A percentile compares a stretch with the other conserved stretches of the same genome.
Evolutionary conservation across 2,888 invertebrate genomes (phyloP).

Genomic region (Camptogramma bilineatum): DNA sequence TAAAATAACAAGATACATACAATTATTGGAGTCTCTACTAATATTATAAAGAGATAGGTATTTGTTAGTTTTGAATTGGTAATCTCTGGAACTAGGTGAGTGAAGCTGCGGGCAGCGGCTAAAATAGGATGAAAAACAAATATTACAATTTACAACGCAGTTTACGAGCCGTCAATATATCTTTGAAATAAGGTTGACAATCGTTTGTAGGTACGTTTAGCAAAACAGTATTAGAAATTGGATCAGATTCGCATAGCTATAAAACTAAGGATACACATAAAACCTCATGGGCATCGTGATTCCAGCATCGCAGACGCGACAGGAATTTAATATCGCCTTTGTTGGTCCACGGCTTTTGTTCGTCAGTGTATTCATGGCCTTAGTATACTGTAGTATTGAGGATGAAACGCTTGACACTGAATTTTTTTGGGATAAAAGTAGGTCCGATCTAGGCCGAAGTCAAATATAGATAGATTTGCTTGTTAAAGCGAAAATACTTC

Average conservation of each 20-base stretch:
- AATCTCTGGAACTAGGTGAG: too few relatives aligned
- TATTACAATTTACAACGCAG: too few relatives aligned
- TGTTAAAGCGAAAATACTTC: too few relatives aligned
- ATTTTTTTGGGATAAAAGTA: too few relatives aligned
- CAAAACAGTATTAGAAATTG: conserved; percentile 5
- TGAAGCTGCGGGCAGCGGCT: too few relatives aligned
- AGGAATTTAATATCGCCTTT: conserved; percentile 73
- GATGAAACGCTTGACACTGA: neutral
- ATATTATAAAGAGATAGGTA: too few relatives aligned
- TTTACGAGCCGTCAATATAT: neutral
- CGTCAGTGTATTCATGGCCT: conserved; percentile 23
- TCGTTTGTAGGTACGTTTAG: neutral
- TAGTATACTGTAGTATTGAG: neutral
- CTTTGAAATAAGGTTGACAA: neutral
- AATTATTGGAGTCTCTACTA: too few relatives aligned
- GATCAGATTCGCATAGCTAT: conserved; percentile 19
- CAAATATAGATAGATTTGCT: too few relatives aligned
- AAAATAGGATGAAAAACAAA: too few relatives aligned
- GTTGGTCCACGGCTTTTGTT: conserved; percentile 43
- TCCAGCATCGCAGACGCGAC: conserved; percentile 45
- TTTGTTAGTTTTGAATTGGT: too few relatives aligned
- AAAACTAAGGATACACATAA: conserved; percentile 23
- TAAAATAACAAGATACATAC: too few relatives aligned
- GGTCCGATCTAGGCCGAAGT: too few relatives aligned
- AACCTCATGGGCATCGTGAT: conserved; percentile 43